Evolutionary conservation across 2,888 invertebrate genomes (phyloP), one percentile per base, ranked within the genome.

Genomic region (Hololepta plana): DNA sequence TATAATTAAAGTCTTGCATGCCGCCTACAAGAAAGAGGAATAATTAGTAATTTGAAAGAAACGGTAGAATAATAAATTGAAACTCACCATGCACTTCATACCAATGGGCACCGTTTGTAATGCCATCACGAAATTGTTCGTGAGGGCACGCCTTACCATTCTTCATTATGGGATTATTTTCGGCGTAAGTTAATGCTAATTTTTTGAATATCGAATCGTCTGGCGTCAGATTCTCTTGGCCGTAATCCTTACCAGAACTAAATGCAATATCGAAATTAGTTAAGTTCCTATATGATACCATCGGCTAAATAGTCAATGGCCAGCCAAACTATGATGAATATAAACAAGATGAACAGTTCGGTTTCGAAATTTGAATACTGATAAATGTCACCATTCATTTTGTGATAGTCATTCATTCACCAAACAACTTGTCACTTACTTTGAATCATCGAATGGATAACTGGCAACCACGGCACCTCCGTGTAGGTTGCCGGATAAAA

Each of bases 1-100:
- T 66, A 53, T 98, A 98, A 60, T 96, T 98, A 61, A 85, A 99
- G 57, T 98, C 98, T 58, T 85, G 85, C 96, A 98, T 98, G 21
- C 96, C 96, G 45, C 90, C 84, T 69, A 57, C 35, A 36, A 58
- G 36, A 13, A 29, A 13, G 32, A 37, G 34, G 25, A 32, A 21
- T 4, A 29, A 26, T 31, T n/a, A n/a, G 20, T 10, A 10, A 25
- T 24, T 11, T 27, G 8, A 20, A 31, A 20, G 12, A 9, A 20
- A 23, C 17, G 9, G 19, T 28, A 21, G 12, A 26, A 20, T 8
- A 7, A 15, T 9, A 9, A 10, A 20, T 14, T n/a, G 15, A 13
- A 26, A 26, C 45, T 33, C 33, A 64, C 85, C 90, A 57, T 64
- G 59, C 0, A 88, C 71, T 46, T 74, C 74, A 51, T 88, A 93